These are phyloP conservation scores for Arizona elegans DNA, from an alignment of 2,113 vertebrate genomes.

Conservation along the genomic window DNA sequence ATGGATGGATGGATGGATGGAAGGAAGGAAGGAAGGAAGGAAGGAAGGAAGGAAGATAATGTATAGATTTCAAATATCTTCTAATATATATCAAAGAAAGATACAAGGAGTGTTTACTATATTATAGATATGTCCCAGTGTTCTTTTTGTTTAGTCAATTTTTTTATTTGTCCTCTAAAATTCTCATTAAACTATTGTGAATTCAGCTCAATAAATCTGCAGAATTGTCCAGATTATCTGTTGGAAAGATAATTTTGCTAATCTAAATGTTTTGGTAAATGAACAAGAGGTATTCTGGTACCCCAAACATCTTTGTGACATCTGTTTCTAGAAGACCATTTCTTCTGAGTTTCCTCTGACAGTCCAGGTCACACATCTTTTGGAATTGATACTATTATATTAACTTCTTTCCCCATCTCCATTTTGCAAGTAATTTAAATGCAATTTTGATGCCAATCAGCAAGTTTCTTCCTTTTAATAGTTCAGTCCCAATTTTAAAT, in stretches of 20 bases:
- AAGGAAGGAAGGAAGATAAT: conserved; percentile 24
- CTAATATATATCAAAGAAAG: not conserved
- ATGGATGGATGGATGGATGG: not conserved
- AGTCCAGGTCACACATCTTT: not conserved
- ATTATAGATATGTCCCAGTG: conserved; percentile 33
- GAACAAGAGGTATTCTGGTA: not conserved
- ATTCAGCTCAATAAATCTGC: not conserved
- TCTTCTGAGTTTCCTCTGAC: not conserved
- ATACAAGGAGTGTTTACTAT: conserved; percentile 46
- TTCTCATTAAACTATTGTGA: not conserved
- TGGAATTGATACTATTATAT: not conserved
- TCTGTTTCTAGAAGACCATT: not conserved
- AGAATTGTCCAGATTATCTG: not conserved
- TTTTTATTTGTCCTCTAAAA: conserved; percentile 18
- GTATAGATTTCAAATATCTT: conserved; percentile 2
- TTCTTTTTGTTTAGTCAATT: not conserved
- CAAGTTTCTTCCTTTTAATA: not conserved
- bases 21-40: conserved; percentile 25
- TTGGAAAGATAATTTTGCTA: not conserved
- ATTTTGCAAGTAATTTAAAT: conserved; percentile 4
- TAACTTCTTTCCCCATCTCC: not conserved
- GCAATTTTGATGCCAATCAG: not conserved
- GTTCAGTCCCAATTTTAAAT: not conserved
- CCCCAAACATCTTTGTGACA: not conserved
- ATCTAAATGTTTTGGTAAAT: not conserved